Evolutionary conservation across 1,140 invertebrate genomes (phyloP), one percentile per base, ranked within the genome.

Genomic region (Drosophila melanica): DNA sequence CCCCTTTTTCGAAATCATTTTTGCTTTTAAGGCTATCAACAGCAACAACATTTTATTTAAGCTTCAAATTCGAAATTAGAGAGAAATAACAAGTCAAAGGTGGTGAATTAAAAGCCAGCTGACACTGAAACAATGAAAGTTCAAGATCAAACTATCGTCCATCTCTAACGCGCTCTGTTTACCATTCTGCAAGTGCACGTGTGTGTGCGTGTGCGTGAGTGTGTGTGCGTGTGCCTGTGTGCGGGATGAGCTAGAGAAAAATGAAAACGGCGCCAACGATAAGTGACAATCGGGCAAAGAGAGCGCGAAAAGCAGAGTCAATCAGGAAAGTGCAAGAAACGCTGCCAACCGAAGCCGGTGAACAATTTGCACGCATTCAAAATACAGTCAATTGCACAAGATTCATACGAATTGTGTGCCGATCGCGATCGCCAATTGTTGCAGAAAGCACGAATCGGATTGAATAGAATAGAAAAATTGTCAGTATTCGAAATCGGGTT

Each of bases 101-200:
- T 70, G 59, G 50, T 64, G 59, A 70, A 27, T 55, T 55, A 48
- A 37, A 16, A 60, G 30, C 27, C 41, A 60, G 30, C 57, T 60
- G 10, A 51, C 58, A 47, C 42, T 6, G 9, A 53, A 53, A 48
- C 27, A 47, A 45, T 59, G 27, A 30, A 62, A 50, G 59, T 14
- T 60, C 9, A 68, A 41, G 65, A 73, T 73, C 64, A 35, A 60
- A 48, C 64, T 60, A 73, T 68, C 47, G 55, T 16, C 55, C 70
- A 73, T 35, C 70, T 27, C 70, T 73, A 68, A 60, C 41, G 48
- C 48, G 33, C 30, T 60, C 66, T 70, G 67, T 75, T 75, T 64
- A 75, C 59, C 58, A 69, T 57, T 54, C 20, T 16, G 51, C 20
- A 16, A 16, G 20, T 41, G 64, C 35, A 44, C 11, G 65, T 20